Percentiles rank a stretch among this genome's conserved stretches.
phyloP scores from a whole-genome alignment of 2,888 invertebrate species.

The Pristionchus maxplancki region DNA sequence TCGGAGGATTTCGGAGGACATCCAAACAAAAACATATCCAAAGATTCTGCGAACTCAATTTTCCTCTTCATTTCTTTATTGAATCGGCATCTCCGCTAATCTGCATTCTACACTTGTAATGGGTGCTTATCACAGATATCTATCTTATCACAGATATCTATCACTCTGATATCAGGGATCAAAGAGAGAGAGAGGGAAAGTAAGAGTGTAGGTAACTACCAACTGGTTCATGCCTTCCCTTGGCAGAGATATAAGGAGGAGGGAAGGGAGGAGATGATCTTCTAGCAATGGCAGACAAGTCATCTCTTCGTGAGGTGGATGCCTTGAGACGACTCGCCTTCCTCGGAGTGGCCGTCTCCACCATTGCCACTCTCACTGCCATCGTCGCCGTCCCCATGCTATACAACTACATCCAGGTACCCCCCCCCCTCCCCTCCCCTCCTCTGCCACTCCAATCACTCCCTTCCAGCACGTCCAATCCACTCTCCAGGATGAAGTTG shows the following conservation, averaged over 20 bases:
- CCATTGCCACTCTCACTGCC: conserved; percentile 48
- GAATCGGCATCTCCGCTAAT: too few relatives aligned
- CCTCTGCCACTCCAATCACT: neutral
- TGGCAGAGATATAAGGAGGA: neutral
- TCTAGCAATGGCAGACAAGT: conserved; percentile 9
- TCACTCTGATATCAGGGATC: neutral
- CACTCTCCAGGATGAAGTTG: conserved; percentile 46
- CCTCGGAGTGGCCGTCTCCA: conserved; percentile 31
- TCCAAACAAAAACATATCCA: too few relatives aligned
- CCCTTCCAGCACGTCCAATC: conserved; percentile 45
- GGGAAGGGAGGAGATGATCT: neutral
- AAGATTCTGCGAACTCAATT: too few relatives aligned
- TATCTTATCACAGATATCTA: too few relatives aligned
- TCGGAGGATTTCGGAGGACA: too few relatives aligned
- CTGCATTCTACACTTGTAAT: too few relatives aligned
- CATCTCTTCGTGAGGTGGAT: neutral
- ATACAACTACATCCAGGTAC: conserved; percentile 52
- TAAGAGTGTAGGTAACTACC: conserved; percentile 41
- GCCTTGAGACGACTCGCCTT: conserved; percentile 30
- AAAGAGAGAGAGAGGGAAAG: neutral
- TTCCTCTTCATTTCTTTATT: too few relatives aligned
- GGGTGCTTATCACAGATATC: too few relatives aligned
- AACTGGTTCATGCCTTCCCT: conserved; percentile 19
- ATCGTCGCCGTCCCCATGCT: conserved; percentile 39
- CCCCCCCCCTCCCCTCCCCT: neutral